Evolutionary conservation across 2,888 invertebrate species (phyloP).

Genomic region (Ceriagrion tenellum): DNA sequence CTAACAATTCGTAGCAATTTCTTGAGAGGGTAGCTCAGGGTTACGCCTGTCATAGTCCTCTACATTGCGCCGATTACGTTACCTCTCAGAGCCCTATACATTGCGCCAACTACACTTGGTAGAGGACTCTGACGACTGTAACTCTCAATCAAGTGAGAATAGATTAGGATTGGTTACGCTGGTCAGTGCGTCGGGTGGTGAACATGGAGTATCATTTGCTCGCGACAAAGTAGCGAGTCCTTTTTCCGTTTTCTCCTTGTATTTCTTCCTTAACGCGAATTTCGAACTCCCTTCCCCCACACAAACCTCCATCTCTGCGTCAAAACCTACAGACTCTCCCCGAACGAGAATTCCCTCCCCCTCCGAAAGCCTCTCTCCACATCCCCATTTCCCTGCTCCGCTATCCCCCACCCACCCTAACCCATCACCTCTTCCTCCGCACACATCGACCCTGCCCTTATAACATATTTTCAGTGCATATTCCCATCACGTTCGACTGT

Average conservation of each 20-base stretch:
- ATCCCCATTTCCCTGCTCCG: not conserved
- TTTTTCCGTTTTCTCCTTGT: not conserved
- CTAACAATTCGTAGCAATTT: no score
- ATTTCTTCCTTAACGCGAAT: not conserved
- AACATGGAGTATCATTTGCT: no score
- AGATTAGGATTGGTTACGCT: no score
- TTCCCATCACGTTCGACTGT: conserved; percentile 32
- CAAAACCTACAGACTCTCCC: conserved; percentile 3
- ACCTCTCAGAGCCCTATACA: no score
- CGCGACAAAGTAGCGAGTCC: not conserved
- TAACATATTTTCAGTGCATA: not conserved
- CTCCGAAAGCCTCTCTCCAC: not conserved
- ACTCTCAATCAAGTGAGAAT: no score
- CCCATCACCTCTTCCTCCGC: no score
- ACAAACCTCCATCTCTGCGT: not conserved
- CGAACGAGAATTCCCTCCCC: not conserved
- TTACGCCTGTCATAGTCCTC: no score
- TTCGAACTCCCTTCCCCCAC: not conserved
- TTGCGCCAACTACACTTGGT: no score
- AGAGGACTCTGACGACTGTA: no score
- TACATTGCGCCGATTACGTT: no score
- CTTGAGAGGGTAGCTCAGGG: no score
- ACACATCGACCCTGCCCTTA: not conserved
- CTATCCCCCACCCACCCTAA: not conserved
- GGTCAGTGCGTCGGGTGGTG: no score